Evolutionary conservation across 1,140 invertebrate species (phyloP), one percentile per base, ranked within the genome.

Genomic region (Drosophila sproati): DNA sequence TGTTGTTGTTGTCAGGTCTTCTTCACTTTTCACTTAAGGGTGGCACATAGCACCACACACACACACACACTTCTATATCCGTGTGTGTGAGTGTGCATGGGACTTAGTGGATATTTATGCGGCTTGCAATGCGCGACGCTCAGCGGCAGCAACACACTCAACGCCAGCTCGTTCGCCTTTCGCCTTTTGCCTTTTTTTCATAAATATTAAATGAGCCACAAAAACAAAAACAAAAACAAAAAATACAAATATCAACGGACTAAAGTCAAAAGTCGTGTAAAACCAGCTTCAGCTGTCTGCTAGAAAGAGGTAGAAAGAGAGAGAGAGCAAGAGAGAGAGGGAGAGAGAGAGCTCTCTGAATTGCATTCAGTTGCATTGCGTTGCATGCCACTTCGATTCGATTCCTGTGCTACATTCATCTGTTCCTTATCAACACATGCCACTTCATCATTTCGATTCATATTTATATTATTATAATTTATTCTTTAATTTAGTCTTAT

Each of bases 51-150:
- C 61, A 52, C 6, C 66, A 74, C 51, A 69, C 43, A 55, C 20
- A 62, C 45, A 72, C 28, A 20, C 32, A 56, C 34, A 37, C 32
- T 47, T 32, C 8, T n/a, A n/a, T 64, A 8, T 29, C n/a, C 54
- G 39, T 55, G 31, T 37, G 10, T 66, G 62, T 43, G 47, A 41
- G 55, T 34, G 35, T 81, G 68, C 61, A 51, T 61, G 71, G 76
- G 82, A 70, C 78, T 88, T 89, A 83, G 83, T 83, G 80, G 73
- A 89, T 89, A 88, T 88, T 88, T 88, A 89, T 88, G 85, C 82
- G 85, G 83, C 80, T 82, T 78, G 75, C 78, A 86, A 51, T 54
- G 62, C 63, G 77, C 82, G 73, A 77, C 80, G 78, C 79, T 75
- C 63, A 69, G 67, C 48, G 64, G 45, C 39, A 43, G 4, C 10